Conservation (phyloP, 2,113 vertebrate genomes). For the Ptilonorhynchus violaceus region DNA sequence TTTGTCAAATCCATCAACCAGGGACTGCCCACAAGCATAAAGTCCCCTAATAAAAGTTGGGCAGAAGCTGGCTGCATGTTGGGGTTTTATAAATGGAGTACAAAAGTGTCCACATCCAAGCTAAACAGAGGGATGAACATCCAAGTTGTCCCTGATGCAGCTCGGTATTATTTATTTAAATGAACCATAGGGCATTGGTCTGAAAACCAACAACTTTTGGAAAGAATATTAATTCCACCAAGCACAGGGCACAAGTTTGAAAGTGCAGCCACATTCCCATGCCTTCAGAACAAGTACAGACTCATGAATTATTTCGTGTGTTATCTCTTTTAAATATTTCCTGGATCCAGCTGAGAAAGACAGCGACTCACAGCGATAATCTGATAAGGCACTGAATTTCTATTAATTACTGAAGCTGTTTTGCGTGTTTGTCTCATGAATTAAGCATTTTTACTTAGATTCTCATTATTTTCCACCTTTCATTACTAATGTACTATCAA, state of each 20-base stretch:
- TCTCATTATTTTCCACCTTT: slow-evolving; percentile 34
- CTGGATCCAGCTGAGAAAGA: slow-evolving; percentile 2
- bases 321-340: slow-evolving; percentile 38
- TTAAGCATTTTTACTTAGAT: slow-evolving; percentile 47
- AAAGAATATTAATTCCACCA: background rate
- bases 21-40: background rate
- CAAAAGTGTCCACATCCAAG: background rate
- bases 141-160: rapidly evolving
- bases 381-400: slow-evolving; percentile 30
- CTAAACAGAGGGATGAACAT: background rate
- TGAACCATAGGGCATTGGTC: background rate
- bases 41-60: background rate
- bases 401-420: slow-evolving; percentile 47
- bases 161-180: background rate
- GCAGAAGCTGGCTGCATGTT: background rate
- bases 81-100: background rate
- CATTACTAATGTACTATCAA: slow-evolving; percentile 14
- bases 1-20: background rate
- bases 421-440: slow-evolving; percentile 36
- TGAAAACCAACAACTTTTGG: background rate
- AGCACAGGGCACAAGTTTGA: background rate
- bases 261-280: slow-evolving; percentile 29
- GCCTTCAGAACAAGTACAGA: slow-evolving; percentile 34
- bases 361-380: background rate
- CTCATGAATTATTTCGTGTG: slow-evolving; percentile 55